Conservation (phyloP, 2,888 invertebrate genomes). For the Venusia cambrica region DNA sequence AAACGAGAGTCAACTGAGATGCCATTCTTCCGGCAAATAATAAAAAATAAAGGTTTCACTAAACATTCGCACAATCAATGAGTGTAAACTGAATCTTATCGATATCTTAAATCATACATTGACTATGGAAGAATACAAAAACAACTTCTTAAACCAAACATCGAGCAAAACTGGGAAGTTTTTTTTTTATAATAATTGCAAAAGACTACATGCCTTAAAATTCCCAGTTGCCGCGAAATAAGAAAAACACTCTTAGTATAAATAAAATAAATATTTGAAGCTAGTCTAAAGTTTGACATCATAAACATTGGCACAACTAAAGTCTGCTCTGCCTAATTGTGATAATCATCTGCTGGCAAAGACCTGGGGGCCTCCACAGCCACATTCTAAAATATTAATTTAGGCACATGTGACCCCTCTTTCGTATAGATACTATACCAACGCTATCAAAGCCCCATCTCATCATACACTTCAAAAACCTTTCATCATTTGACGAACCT, state of each 20-base stretch:
- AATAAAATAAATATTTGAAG: conserved; percentile 52
- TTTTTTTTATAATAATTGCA: conserved; percentile 41
- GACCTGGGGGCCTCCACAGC: conserved; percentile 5
- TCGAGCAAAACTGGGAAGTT: conserved; percentile 43
- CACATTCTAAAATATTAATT: conserved; percentile 5
- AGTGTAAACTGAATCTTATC: conserved; percentile 13
- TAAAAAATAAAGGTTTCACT: conserved; percentile 8
- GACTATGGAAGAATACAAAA: conserved; percentile 30
- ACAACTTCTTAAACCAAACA: conserved; percentile 25
- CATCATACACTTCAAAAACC: neutral
- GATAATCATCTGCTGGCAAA: conserved; percentile 12
- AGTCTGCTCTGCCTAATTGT: conserved; percentile 22
- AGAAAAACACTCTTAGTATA: conserved; percentile 51
- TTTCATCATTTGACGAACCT: neutral
- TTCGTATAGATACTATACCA: too few species aligned
- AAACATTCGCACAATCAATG: conserved; percentile 12
- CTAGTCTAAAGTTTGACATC: conserved; percentile 29
- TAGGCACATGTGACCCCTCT: conserved; percentile 1
- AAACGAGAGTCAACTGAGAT: conserved; percentile 18
- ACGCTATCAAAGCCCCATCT: too few species aligned
- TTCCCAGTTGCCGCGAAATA: conserved; percentile 35
- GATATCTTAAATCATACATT: conserved; percentile 13
- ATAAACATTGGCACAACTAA: conserved; percentile 33
- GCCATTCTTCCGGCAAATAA: conserved; percentile 25
- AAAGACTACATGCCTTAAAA: conserved; percentile 15